Percentiles rank a stretch among this genome's conserved stretches.
Evolutionary conservation across 1,140 invertebrate genomes (phyloP).

Genomic region (Euschistus heros): DNA sequence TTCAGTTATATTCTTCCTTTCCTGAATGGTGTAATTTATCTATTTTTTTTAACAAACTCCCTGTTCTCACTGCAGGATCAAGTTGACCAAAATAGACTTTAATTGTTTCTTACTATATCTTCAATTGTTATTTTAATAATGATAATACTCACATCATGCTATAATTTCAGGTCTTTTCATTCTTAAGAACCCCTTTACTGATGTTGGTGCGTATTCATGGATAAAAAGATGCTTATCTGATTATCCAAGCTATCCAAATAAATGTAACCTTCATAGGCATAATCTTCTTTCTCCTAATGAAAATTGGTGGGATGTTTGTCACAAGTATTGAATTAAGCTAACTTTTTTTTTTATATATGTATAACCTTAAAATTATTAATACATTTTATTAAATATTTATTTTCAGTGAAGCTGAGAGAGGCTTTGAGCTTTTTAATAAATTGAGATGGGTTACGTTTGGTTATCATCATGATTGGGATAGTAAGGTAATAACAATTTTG

Average conservation of each 20-base stretch:
- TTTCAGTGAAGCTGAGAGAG: slow-evolving; percentile 29
- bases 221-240: slow-evolving; percentile 62
- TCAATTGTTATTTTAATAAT: too few species aligned
- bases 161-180: slow-evolving; percentile 53
- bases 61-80: too few species aligned
- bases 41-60: too few species aligned
- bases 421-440: slow-evolving; percentile 41
- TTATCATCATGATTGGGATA: slow-evolving; percentile 93
- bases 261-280: slow-evolving; percentile 60
- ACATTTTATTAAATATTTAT: not conserved
- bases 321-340: too few species aligned
- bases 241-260: slow-evolving; percentile 65
- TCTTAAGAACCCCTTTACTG: slow-evolving; percentile 74
- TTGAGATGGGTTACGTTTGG: slow-evolving; percentile 86
- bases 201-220: slow-evolving; percentile 68
- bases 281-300: slow-evolving; percentile 35
- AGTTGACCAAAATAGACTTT: too few species aligned
- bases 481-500: slow-evolving; percentile 73
- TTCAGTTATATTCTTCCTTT: too few species aligned
- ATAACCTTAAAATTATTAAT: too few species aligned
- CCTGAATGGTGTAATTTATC: too few species aligned
- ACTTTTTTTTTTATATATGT: too few species aligned
- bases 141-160: too few species aligned
- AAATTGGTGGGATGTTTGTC: slow-evolving; percentile 41
- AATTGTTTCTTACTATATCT: too few species aligned